These are phyloP conservation scores for Rhagonycha fulva DNA, from an alignment of 2,888 invertebrate species.

Conservation along the genomic window DNA sequence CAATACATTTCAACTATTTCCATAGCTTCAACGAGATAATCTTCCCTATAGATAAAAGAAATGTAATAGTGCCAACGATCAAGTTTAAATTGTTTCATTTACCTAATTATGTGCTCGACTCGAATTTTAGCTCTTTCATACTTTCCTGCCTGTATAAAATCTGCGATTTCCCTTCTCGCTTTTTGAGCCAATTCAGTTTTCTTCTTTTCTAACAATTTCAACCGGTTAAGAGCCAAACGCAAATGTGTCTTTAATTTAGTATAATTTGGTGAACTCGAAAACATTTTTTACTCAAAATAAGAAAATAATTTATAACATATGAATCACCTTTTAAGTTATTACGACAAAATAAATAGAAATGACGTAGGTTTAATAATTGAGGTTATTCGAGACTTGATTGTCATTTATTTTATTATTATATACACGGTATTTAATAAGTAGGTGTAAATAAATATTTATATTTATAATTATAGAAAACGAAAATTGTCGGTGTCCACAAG, in stretches of 20 bases:
- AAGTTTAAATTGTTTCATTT: slow-evolving; percentile 30
- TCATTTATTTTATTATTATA: not conserved
- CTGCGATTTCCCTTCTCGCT: slow-evolving; percentile 95
- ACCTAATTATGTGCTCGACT: slow-evolving; percentile 96
- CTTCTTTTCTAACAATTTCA: slow-evolving; percentile 95
- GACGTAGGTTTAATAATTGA: slow-evolving; percentile 3
- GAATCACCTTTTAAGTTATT: slow-evolving; percentile 8
- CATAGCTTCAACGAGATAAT: slow-evolving; percentile 99
- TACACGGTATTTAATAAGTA: not conserved
- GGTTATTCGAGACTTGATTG: not conserved
- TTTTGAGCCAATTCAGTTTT: slow-evolving; percentile 96
- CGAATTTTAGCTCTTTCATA: slow-evolving; percentile 91
- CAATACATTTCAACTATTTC: slow-evolving; percentile 99
- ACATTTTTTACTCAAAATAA: slow-evolving; percentile 63
- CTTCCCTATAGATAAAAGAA: slow-evolving; percentile 70
- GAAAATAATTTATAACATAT: not conserved
- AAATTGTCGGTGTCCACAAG: too few species aligned
- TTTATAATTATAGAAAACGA: too few species aligned
- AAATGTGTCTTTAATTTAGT: slow-evolving; percentile 96
- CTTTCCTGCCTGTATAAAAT: slow-evolving; percentile 87
- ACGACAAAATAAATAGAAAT: slow-evolving; percentile 5
- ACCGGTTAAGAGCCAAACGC: slow-evolving; percentile 87
- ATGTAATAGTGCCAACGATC: not conserved
- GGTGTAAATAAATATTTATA: not conserved
- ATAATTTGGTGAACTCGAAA: slow-evolving; percentile 91